phyloP scores from a whole-genome alignment of 2,113 vertebrate genomes.

The Panurus biarmicus region DNA sequence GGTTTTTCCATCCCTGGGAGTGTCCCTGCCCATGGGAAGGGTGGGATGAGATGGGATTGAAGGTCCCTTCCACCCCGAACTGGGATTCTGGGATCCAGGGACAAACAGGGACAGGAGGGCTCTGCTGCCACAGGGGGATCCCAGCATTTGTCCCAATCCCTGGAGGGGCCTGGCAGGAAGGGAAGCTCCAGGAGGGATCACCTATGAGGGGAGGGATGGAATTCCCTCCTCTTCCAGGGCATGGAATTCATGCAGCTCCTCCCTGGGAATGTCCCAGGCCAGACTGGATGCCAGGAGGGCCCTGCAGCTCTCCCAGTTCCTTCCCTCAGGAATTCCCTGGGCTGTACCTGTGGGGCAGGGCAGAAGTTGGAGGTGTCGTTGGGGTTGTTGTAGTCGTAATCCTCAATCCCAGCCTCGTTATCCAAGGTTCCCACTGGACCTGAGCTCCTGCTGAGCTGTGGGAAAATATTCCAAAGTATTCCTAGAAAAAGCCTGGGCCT shows the following conservation, averaged over 20 bases:
- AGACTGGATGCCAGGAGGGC: background rate
- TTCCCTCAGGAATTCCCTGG: background rate
- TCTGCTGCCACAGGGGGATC: no score
- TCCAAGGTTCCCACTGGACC: slow-evolving; percentile 52
- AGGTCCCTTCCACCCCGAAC: no score
- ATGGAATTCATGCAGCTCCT: background rate
- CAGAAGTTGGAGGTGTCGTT: slow-evolving; percentile 90
- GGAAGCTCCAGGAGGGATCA: background rate
- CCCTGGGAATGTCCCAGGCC: background rate
- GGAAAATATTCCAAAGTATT: background rate
- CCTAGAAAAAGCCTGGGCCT: background rate
- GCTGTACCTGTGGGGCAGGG: slow-evolving; percentile 73
- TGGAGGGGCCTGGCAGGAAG: background rate
- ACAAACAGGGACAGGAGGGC: no score
- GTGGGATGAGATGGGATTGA: no score
- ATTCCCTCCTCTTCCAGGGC: no score
- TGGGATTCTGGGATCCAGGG: no score
- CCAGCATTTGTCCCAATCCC: background rate
- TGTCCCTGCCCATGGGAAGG: no score
- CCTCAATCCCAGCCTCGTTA: slow-evolving; percentile 75
- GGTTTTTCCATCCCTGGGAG: background rate
- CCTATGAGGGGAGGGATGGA: no score
- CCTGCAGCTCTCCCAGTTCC: background rate
- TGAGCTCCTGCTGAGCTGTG: slow-evolving; percentile 65
- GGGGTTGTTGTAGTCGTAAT: slow-evolving; percentile 91